Conservation (phyloP, 2,113 vertebrate species). For the Alces alces region DNA sequence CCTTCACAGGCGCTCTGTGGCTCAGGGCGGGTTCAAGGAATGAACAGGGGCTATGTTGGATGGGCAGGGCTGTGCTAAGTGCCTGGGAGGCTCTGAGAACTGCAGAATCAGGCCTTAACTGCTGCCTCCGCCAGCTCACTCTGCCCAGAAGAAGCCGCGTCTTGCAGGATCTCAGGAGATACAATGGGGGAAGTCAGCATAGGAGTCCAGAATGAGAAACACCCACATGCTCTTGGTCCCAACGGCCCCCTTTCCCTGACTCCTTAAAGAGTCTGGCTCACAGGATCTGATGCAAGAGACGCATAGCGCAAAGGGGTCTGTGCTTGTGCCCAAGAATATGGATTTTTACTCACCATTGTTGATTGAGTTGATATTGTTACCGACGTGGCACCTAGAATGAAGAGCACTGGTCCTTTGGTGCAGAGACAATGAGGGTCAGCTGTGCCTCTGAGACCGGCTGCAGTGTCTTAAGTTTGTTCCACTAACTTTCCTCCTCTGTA, state of each 20-base stretch:
- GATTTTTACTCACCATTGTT: background rate
- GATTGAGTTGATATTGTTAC: background rate
- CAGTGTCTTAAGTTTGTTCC: background rate
- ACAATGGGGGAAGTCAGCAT: rapidly evolving
- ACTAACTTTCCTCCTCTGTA: background rate
- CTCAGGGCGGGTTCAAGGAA: background rate
- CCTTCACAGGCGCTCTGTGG: rapidly evolving
- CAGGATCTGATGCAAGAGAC: background rate
- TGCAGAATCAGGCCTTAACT: background rate
- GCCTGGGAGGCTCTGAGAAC: background rate
- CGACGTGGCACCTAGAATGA: background rate
- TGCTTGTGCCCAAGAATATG: background rate
- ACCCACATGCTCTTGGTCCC: background rate
- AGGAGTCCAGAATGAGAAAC: background rate
- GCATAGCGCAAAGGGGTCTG: background rate
- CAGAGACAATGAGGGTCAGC: background rate
- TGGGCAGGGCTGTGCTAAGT: rapidly evolving
- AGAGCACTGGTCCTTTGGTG: background rate
- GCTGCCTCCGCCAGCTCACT: background rate
- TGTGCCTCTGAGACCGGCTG: background rate
- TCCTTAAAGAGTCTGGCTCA: background rate
- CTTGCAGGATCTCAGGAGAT: background rate
- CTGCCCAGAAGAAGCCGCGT: background rate
- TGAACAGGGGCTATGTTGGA: no score
- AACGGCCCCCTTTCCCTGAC: background rate